Percentiles rank a stretch among this genome's conserved stretches.
These are phyloP conservation scores for Latrodectus hesperus DNA, from an alignment of 2,888 invertebrate species.

Conservation along the genomic window DNA sequence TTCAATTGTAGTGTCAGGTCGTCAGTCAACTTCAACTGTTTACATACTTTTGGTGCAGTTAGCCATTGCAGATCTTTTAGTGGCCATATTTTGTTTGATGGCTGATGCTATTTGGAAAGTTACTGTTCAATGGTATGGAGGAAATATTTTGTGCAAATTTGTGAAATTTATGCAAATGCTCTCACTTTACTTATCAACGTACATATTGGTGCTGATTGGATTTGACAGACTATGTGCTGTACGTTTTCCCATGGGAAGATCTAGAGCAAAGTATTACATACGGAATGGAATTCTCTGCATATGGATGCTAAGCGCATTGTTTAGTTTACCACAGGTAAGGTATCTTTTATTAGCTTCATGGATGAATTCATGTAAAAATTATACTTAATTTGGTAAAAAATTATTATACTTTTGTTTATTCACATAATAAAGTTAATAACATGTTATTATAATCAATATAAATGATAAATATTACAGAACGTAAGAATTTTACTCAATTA, in stretches of 20 bases:
- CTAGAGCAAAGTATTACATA: slow-evolving; percentile 81
- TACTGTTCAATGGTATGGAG: slow-evolving; percentile 88
- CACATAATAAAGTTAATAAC: too few relatives aligned
- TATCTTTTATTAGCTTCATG: not conserved
- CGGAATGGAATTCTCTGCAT: slow-evolving; percentile 81
- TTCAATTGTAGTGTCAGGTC: slow-evolving; percentile 82
- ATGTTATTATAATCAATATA: too few relatives aligned
- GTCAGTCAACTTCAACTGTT: slow-evolving; percentile 75
- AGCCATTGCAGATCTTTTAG: slow-evolving; percentile 87
- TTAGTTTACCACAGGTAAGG: slow-evolving; percentile 88
- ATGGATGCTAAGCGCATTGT: slow-evolving; percentile 83
- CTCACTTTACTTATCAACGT: slow-evolving; percentile 87
- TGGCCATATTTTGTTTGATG: slow-evolving; percentile 86
- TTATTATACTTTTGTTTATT: too few relatives aligned
- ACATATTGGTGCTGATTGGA: slow-evolving; percentile 87
- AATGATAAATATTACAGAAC: too few relatives aligned
- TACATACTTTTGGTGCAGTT: slow-evolving; percentile 87
- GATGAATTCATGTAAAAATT: not conserved
- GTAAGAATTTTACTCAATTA: too few relatives aligned
- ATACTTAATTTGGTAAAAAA: too few relatives aligned
- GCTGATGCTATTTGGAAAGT: slow-evolving; percentile 87
- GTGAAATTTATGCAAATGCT: slow-evolving; percentile 89
- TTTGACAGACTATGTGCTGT: slow-evolving; percentile 87
- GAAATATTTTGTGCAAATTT: slow-evolving; percentile 84
- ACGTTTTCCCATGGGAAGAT: slow-evolving; percentile 84